Percentiles rank a stretch among this genome's conserved stretches.
Conservation (phyloP, 2,888 invertebrate species). For the Campaea margaritaria region DNA sequence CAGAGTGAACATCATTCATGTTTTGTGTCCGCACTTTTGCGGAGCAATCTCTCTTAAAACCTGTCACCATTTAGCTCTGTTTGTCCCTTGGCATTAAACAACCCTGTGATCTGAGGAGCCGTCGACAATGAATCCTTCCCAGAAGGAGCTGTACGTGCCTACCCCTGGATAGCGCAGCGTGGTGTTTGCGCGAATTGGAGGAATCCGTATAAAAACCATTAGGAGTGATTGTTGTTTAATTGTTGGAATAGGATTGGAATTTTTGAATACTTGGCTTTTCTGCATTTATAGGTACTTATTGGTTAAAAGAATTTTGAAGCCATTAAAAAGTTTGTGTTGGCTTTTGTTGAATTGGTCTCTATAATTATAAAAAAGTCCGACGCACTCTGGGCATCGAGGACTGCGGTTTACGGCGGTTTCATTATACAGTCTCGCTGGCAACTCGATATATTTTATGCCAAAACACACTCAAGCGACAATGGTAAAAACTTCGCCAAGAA, state of each 20-base stretch:
- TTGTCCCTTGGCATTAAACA: conserved; percentile 15
- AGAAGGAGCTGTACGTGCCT: conserved; percentile 53
- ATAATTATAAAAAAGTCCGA: too few relatives aligned
- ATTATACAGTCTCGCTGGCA: too few relatives aligned
- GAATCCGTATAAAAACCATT: conserved; percentile 26
- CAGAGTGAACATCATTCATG: neutral
- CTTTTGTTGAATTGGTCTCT: too few relatives aligned
- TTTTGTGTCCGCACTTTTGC: neutral
- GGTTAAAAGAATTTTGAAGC: neutral
- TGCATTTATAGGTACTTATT: conserved; percentile 2
- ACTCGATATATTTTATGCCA: too few relatives aligned
- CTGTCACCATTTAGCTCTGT: neutral
- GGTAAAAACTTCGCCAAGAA: too few relatives aligned
- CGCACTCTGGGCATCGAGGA: too few relatives aligned
- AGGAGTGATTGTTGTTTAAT: neutral
- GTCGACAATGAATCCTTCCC: conserved; percentile 43
- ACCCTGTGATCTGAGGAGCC: conserved; percentile 27
- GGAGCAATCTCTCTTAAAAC: neutral
- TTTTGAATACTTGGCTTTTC: conserved; percentile 9
- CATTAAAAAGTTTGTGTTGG: too few relatives aligned
- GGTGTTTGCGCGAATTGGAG: conserved; percentile 36
- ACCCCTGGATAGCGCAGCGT: conserved; percentile 33
- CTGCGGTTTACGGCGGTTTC: too few relatives aligned
- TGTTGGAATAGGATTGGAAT: conserved; percentile 24
- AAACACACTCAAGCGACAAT: too few relatives aligned